Evolutionary conservation across 2,113 vertebrate species (phyloP).

Genomic region (Anhinga anhinga): DNA sequence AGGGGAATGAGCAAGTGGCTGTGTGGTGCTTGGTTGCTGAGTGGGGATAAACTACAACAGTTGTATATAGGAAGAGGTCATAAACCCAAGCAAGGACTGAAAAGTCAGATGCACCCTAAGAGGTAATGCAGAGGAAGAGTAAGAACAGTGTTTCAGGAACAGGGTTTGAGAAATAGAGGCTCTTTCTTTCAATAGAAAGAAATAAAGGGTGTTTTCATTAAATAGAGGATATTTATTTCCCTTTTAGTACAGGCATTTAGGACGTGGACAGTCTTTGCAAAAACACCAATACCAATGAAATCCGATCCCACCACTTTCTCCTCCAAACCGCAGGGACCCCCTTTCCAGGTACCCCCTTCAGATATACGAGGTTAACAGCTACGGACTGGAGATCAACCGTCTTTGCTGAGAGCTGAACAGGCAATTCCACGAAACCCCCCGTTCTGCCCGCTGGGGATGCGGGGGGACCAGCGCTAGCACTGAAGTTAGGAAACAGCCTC

Average conservation of each 20-base stretch:
- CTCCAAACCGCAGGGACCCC: neutral
- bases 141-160: neutral
- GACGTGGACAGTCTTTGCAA: rapidly evolving
- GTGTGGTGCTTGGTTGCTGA: too few species aligned
- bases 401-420: neutral
- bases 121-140: neutral
- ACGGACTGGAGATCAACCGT: neutral
- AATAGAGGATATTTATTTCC: neutral
- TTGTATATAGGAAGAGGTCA: neutral
- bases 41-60: too few species aligned
- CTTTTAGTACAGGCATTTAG: neutral
- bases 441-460: neutral
- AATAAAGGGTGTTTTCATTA: too few species aligned
- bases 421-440: neutral
- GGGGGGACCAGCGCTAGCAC: neutral
- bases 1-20: too few species aligned
- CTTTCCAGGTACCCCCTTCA: neutral
- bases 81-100: rapidly evolving
- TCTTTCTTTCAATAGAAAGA: too few species aligned
- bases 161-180: neutral
- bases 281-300: rapidly evolving
- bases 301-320: neutral
- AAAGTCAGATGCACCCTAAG: neutral
- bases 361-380: neutral
- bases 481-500: neutral